These are phyloP conservation scores for Drosophila rufa DNA, from an alignment of 1,140 invertebrate species.

Conservation along the genomic window DNA sequence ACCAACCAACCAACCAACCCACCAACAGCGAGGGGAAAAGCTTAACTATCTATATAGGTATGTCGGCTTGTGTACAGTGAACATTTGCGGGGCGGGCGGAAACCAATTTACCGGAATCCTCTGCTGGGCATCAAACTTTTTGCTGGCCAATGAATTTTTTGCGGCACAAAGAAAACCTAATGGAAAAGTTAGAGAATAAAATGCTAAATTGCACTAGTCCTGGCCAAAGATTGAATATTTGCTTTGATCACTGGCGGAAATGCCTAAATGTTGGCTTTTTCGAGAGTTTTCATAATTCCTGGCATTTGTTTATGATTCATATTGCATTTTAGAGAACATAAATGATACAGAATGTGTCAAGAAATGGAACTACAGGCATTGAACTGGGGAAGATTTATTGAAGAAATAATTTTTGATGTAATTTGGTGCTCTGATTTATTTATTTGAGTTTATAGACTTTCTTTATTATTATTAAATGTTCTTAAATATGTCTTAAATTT, in stretches of 20 bases:
- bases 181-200: constrained; percentile 35
- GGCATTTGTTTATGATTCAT: background rate
- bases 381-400: background rate
- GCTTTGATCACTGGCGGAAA: constrained; percentile 31
- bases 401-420: background rate
- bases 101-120: constrained; percentile 45
- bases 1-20: too few relatives aligned
- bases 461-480: too few relatives aligned
- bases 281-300: background rate
- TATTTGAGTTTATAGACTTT: too few relatives aligned
- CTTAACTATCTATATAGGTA: constrained; percentile 5
- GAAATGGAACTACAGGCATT: rapidly evolving
- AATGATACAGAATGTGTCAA: too few relatives aligned
- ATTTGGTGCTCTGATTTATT: too few relatives aligned
- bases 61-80: constrained; percentile 23
- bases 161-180: constrained; percentile 23
- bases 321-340: background rate
- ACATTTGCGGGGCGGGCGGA: constrained; percentile 8
- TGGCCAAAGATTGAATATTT: constrained; percentile 13
- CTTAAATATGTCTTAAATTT: too few relatives aligned
- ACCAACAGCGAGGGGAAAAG: background rate
- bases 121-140: constrained; percentile 29
- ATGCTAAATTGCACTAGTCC: constrained; percentile 7
- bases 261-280: constrained; percentile 9
- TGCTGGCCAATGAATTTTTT: constrained; percentile 28